Evolutionary conservation across 2,113 vertebrate genomes (phyloP).

Genomic region (Platysternon megacephalum): DNA sequence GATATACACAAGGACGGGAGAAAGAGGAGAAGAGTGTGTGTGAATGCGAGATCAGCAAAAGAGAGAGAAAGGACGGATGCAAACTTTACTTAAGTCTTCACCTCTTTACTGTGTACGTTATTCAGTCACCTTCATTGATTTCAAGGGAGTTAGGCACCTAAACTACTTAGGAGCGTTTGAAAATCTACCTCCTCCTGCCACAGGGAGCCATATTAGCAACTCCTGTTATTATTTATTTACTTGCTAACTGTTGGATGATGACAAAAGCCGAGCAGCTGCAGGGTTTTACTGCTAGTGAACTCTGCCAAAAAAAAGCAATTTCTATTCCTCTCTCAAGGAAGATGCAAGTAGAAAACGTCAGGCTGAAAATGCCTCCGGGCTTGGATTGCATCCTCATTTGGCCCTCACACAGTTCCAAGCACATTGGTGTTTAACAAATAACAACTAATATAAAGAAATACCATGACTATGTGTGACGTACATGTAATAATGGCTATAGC

Average conservation of each 20-base stretch:
- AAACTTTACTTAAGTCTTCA: not conserved
- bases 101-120: not conserved
- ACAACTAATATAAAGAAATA: not conserved
- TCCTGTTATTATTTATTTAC: constrained; percentile 7
- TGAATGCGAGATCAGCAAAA: not conserved
- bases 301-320: constrained; percentile 18
- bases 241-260: not conserved
- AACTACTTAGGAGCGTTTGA: not conserved
- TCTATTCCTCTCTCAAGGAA: not conserved
- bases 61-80: not conserved
- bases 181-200: not conserved
- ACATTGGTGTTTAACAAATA: not conserved
- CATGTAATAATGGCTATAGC: not conserved
- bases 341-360: not conserved
- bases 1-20: not conserved
- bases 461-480: not conserved
- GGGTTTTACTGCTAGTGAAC: not conserved
- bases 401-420: not conserved
- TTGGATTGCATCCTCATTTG: not conserved
- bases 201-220: not conserved
- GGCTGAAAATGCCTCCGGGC: not conserved
- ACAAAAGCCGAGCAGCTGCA: not conserved
- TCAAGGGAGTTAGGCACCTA: not conserved
- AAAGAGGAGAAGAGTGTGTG: not conserved
- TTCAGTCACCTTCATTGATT: not conserved